Evolutionary conservation across 2,797 vertebrate species (phyloP).

Genomic region (Tinamus major): DNA sequence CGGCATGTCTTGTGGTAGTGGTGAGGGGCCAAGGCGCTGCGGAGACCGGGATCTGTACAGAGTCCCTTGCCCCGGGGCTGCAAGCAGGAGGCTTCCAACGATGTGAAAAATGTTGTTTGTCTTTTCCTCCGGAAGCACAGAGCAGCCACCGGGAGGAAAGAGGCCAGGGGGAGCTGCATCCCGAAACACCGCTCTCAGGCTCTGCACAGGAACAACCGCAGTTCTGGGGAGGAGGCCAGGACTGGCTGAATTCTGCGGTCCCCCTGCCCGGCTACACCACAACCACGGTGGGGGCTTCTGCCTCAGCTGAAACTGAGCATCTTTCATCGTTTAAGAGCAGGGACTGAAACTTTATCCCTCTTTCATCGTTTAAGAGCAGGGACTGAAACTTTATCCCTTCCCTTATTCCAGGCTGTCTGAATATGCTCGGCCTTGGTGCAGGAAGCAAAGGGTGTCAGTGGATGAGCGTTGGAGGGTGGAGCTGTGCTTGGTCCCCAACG

Average conservation of each 20-base stretch:
- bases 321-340: neutral
- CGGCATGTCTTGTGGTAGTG: too few relatives aligned
- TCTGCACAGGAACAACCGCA: neutral
- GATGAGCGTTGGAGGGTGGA: neutral
- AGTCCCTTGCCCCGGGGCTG: too few relatives aligned
- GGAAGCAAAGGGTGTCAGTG: neutral
- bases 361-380: neutral
- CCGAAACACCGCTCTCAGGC: neutral
- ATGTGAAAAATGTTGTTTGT: too few relatives aligned
- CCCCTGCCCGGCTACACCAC: neutral
- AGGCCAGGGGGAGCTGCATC: too few relatives aligned
- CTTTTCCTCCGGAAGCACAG: too few relatives aligned
- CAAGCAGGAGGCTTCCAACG: too few relatives aligned
- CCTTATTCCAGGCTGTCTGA: neutral
- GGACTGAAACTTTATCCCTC: neutral
- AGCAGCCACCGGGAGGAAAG: too few relatives aligned
- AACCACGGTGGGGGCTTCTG: neutral
- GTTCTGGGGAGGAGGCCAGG: accelerated
- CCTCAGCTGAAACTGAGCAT: neutral
- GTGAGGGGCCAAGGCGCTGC: too few relatives aligned
- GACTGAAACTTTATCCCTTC: neutral
- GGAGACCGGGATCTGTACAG: too few relatives aligned
- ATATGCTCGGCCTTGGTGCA: neutral
- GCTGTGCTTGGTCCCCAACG: neutral
- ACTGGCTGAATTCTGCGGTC: neutral